Evolutionary conservation across 2,888 invertebrate genomes (phyloP), one percentile per base, ranked within the genome.

Genomic region (Machimus atricapillus): DNA sequence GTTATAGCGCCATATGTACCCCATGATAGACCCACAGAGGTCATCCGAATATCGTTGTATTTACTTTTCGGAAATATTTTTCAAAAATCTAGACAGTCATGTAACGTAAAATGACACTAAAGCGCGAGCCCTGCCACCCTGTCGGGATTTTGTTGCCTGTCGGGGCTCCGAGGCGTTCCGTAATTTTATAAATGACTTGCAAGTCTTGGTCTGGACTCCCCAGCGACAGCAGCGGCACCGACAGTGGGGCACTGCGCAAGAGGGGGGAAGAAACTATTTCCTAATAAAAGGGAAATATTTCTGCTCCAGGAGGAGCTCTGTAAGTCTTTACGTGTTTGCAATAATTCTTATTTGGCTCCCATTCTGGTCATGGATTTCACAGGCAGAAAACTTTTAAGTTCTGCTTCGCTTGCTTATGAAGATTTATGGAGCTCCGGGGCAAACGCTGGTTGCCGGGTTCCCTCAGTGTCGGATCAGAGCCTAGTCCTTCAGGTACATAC

Each of bases 301-400:
- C 37, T 76, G 19, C 37, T 76, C n/a, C 34, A 34, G n/a, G 23
- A 43, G 27, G 43, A 79, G 19, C 76, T 76, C n/a, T n/a, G n/a
- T n/a, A 46, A 79, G 43, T 27, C 27, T 81, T 46, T 81, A 81
- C 52, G 81, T 81, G 81, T 56, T 81, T 81, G 81, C 81, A 81
- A 81, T 81, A 81, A 56, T 81, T 81, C 81, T 81, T 81, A 52
- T 56, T 81, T 81, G 81, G 81, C 52, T 56, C 56, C 81, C 52
- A 46, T 81, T 46, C 56, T 81, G 27, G 56, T 81, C 56, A 81
- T 81, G 52, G 46, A 81, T 81, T 81, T 81, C 81, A 81, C 31
- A 52, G 46, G 46, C 52, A 56, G 81, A 31, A 46, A 46, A 46
- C 81, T 81, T 81, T 81, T 81, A 52, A 81, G 46, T 46, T 31